phyloP scores from a whole-genome alignment of 2,113 vertebrate genomes.

The Hipposideros armiger region DNA sequence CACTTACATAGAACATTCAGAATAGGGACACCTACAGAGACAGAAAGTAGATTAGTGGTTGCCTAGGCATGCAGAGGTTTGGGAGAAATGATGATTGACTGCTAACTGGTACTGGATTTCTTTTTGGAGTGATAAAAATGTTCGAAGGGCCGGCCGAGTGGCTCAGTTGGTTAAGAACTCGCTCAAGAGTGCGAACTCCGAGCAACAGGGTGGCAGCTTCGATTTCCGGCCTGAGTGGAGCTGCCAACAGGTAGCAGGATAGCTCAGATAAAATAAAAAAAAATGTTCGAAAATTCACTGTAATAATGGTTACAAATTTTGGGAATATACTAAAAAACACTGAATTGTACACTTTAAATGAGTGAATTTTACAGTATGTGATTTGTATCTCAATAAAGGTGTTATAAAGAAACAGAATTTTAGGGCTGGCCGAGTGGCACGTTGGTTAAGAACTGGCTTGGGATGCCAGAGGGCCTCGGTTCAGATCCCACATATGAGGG shows the following conservation, averaged over 20 bases:
- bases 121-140: background rate
- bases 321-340: background rate
- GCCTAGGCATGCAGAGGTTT: background rate
- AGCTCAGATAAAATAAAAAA: background rate
- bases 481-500: too few relatives aligned
- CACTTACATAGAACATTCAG: background rate
- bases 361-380: background rate
- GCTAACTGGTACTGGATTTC: background rate
- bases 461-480: too few relatives aligned
- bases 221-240: too few relatives aligned
- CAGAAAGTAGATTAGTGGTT: background rate
- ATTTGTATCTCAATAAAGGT: background rate
- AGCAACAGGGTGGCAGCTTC: too few relatives aligned
- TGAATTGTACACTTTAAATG: background rate
- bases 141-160: background rate
- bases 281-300: background rate
- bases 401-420: background rate
- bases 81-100: background rate
- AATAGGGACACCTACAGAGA: background rate
- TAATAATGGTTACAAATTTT: background rate
- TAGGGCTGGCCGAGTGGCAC: too few relatives aligned
- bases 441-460: too few relatives aligned
- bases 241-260: too few relatives aligned
- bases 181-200: too few relatives aligned
- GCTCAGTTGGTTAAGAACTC: too few relatives aligned